Conservation (phyloP, 2,888 invertebrate genomes). For the Ichneumon xanthorius region DNA sequence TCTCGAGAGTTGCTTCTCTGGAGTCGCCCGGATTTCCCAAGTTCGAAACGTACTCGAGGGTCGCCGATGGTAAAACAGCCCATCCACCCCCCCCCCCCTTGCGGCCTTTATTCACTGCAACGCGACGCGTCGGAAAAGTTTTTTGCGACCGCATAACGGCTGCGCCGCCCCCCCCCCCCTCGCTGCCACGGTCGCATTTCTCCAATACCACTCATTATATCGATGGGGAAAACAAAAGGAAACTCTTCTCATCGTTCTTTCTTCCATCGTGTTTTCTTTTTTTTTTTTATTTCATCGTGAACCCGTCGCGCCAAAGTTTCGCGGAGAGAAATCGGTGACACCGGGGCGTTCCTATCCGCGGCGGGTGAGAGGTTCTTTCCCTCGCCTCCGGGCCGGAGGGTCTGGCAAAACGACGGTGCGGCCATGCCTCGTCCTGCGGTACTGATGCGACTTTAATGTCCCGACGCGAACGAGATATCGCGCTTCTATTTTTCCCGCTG, state of each 20-base stretch:
- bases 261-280: constrained; percentile 3
- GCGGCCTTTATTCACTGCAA: background rate
- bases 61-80: background rate
- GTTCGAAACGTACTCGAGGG: constrained; percentile 13
- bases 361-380: background rate
- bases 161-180: background rate
- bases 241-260: constrained; percentile 10
- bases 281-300: constrained; percentile 25
- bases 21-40: constrained; percentile 1
- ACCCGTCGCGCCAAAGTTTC: constrained; percentile 30
- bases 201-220: constrained; percentile 28
- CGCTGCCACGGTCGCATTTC: background rate
- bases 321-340: constrained; percentile 37
- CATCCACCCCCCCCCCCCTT: background rate
- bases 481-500: constrained; percentile 28
- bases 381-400: constrained; percentile 13
- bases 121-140: constrained; percentile 25
- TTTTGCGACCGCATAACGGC: constrained; percentile 18
- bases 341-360: constrained; percentile 19
- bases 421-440: constrained; percentile 28
- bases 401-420: constrained; percentile 47
- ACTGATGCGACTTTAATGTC: constrained; percentile 67
- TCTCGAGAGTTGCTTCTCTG: constrained; percentile 6
- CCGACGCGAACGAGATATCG: constrained; percentile 59
- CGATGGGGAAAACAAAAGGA: constrained; percentile 22